Conservation (phyloP, 2,113 vertebrate genomes). For the Vulpes lagopus region DNA sequence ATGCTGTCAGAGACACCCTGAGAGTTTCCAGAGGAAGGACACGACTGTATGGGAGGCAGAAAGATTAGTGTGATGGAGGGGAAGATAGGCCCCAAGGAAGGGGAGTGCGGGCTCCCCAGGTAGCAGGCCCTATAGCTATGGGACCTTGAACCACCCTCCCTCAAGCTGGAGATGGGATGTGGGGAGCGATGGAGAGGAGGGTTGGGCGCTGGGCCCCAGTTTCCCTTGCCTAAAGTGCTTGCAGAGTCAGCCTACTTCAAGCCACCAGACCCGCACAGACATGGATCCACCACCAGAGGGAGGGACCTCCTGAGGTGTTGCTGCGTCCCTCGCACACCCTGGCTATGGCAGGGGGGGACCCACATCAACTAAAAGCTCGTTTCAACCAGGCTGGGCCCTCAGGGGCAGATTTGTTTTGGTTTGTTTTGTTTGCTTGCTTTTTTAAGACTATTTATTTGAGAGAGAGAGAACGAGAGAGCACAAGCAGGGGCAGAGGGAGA, state of each 20-base stretch:
- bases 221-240: background rate
- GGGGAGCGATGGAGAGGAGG: background rate
- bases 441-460: no score
- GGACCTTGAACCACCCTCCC: background rate
- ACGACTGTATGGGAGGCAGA: no score
- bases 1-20: background rate
- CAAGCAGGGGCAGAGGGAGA: no score
- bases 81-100: background rate
- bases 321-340: background rate
- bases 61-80: background rate
- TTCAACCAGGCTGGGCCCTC: background rate
- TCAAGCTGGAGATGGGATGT: background rate
- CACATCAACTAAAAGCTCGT: background rate
- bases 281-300: background rate
- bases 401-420: background rate
- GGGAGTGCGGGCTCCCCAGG: background rate
- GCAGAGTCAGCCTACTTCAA: background rate
- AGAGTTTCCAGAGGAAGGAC: background rate
- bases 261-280: background rate
- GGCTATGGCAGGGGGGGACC: background rate
- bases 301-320: background rate
- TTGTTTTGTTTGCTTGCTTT: no score
- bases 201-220: background rate
- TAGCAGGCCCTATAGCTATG: background rate
- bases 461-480: no score